Evolutionary conservation across 2,797 vertebrate species (phyloP).

Genomic region (Miichthys miiuy): DNA sequence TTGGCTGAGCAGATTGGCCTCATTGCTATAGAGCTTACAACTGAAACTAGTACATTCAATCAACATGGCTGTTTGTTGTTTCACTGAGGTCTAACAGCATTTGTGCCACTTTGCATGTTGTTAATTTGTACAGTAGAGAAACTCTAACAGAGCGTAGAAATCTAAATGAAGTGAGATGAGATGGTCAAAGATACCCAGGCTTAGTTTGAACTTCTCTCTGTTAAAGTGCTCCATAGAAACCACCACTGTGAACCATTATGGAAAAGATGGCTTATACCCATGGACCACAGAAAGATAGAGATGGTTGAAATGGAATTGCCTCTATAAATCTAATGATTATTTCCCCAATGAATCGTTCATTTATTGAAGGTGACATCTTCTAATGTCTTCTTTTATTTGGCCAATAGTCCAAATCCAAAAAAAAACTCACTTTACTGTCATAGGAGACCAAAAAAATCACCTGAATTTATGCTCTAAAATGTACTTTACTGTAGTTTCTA

Average conservation of each 20-base stretch:
- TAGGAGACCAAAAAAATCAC: background rate
- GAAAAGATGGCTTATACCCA: background rate
- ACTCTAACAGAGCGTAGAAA: background rate
- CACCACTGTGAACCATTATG: background rate
- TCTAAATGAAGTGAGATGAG: background rate
- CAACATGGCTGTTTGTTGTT: slow-evolving; percentile 50
- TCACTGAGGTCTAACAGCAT: slow-evolving; percentile 53
- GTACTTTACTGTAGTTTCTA: background rate
- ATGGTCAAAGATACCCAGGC: background rate
- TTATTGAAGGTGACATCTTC: background rate
- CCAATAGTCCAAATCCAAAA: background rate
- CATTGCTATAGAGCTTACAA: slow-evolving; percentile 63
- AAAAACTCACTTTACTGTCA: background rate
- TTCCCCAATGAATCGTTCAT: background rate
- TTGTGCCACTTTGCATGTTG: background rate
- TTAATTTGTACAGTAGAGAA: background rate
- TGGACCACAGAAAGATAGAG: background rate
- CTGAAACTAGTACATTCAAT: slow-evolving; percentile 78
- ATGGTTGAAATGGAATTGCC: background rate
- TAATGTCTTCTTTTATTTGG: background rate
- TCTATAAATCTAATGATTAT: background rate
- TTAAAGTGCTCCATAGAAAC: slow-evolving; percentile 4
- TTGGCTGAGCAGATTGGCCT: slow-evolving; percentile 76
- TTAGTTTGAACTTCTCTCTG: background rate
- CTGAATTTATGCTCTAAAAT: background rate